Conservation (phyloP, 1,140 invertebrate species). For the Scylla paramamosain region DNA sequence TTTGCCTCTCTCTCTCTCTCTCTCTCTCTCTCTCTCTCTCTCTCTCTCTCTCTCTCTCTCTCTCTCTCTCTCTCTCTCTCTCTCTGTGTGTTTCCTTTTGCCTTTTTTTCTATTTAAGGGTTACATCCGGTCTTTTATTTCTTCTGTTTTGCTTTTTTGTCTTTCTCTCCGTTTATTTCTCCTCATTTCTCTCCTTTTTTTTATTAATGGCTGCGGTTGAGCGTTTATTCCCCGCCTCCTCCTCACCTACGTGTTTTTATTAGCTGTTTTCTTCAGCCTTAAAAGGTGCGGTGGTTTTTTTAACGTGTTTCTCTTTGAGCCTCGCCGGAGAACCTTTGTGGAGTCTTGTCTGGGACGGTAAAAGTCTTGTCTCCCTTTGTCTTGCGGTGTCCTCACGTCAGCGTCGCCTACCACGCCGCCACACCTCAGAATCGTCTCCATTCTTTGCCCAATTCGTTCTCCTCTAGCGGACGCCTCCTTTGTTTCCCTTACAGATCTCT, state of each 20-base stretch:
- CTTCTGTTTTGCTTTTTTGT: too few relatives aligned
- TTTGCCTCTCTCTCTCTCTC: background rate
- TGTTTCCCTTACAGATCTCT: too few relatives aligned
- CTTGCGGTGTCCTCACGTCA: background rate
- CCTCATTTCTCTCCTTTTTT: background rate
- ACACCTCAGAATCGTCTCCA: background rate
- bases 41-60: constrained; percentile 9
- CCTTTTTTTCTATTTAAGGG: too few relatives aligned
- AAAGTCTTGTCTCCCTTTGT: background rate
- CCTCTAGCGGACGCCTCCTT: too few relatives aligned
- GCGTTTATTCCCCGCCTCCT: background rate
- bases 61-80: background rate
- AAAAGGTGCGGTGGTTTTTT: background rate
- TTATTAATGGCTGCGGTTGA: background rate
- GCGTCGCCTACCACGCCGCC: background rate
- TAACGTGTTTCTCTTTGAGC: background rate
- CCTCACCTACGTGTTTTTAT: background rate
- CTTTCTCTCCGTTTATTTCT: too few relatives aligned
- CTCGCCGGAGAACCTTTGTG: background rate
- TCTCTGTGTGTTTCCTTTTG: background rate
- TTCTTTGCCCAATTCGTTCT: too few relatives aligned
- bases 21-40: background rate
- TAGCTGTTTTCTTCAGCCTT: background rate
- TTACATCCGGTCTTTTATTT: background rate
- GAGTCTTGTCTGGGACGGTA: background rate